Base-by-base conservation (phyloP, 2,113 vertebrate genomes). In the Oncorhynchus gorbuscha region DNA sequence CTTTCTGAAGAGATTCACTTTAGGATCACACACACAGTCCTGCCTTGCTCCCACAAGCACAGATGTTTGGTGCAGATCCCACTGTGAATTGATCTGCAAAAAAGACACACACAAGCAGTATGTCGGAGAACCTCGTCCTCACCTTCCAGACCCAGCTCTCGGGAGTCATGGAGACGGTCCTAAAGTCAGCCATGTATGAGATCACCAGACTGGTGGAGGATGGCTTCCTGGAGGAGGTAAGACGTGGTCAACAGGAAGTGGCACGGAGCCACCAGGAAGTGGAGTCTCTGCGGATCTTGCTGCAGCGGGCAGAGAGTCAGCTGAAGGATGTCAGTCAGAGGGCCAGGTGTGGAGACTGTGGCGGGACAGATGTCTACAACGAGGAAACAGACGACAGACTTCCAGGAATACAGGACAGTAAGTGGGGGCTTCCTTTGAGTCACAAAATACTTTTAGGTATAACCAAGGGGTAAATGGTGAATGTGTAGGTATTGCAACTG, bases 131-230 rank as follows among this genome's bases (percentile, higher is more conserved):
- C 13, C 84, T 94, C 6, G 70, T 93, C 16, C 84, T 91, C 22
- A 85, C 91, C 3, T 94, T 94, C 79, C 93, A 94, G 88, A 87
- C 89, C 14, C 92, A 92, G 84, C 91, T 94, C 0, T 92, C 91
- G 3, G 91, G 90, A 28, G 90, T 94, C 69, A 92, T 94, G 93
- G 93, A 94, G 84, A 84, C 90, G 1, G 83, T 94, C 67, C 74
- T 94, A 14, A 93, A 93, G 81, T 90, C 91, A 0, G 90, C 93
- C 11, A 87, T 94, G 87, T 92, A 83, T 32, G 91, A 94, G 81
- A 87, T 94, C 69, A 92, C 89, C 58, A 84, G 87, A 71, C 20
- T 94, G 73, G 93, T 94, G 55, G 91, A 94, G 82, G 87, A 92
- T n/a, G 86, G 91, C 14, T 86, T 94, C 28, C 13, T 94, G 81